Evolutionary conservation across 2,888 invertebrate genomes (phyloP), one percentile per base, ranked within the genome.

Genomic region (Cataglyphis albicans): DNA sequence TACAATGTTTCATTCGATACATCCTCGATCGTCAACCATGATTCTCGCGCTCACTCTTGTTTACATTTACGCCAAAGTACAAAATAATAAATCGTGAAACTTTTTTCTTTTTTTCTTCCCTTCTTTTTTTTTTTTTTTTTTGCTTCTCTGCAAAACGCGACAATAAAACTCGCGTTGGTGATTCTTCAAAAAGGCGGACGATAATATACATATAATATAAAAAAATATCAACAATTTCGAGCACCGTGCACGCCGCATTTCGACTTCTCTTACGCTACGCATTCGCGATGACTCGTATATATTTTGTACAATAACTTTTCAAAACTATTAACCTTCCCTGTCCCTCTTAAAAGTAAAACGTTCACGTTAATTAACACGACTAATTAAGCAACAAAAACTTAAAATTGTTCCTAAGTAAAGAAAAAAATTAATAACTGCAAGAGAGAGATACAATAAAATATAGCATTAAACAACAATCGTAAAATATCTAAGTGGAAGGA

Each of bases 141-240:
- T 21, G 15, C 25, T 35, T 61, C 70, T 21, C 64, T 18, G 15
- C 25, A 67, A 81, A 32, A 64, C 29, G 32, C 15, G 32, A 68
- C 65, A 67, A 12, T 70, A 74, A 38, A 74, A 38, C 25, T 15
- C 29, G 48, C 68, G 18, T 4, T 44, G 15, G 48, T 7, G n/a
- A 52, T n/a, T 52, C n/a, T n/a, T n/a, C 68, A 80, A 85, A 84
- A 83, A 83, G 76, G 85, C 86, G 86, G 74, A 82, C 75, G 78
- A 80, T 68, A 84, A 82, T 84, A 86, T 86, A 88, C 88, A 84
- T 90, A 87, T 87, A 88, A 90, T 92, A 91, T 90, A 91, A 91
- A 92, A 92, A 92, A 92, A 92, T 92, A 92, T 91, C 90, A 93
- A 92, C 93, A 91, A 93, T 91, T 88, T 92, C 91, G 90, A 92